These are phyloP conservation scores for Micromys minutus DNA, from an alignment of 2,113 vertebrate genomes.

Conservation along the genomic window DNA sequence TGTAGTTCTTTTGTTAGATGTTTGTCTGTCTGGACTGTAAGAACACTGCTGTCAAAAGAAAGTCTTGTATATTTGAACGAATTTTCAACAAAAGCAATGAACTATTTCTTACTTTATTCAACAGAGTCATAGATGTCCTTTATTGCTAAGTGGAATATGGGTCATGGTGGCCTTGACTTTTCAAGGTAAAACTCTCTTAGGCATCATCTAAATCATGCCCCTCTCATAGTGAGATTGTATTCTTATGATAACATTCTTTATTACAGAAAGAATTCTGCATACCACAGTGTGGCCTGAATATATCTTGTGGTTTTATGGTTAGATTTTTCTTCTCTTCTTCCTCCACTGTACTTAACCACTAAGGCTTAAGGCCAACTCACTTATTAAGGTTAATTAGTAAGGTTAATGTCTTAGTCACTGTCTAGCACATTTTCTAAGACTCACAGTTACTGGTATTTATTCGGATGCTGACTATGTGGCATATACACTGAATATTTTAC, in stretches of 20 bases:
- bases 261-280: background rate
- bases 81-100: background rate
- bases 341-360: background rate
- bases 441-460: background rate
- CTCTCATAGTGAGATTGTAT: background rate
- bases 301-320: no score
- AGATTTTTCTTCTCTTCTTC: background rate
- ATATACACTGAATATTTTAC: background rate
- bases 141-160: background rate
- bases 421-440: background rate
- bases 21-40: background rate
- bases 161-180: background rate
- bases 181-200: background rate
- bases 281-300: background rate
- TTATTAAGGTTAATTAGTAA: background rate
- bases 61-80: background rate
- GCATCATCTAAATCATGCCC: accelerated
- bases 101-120: background rate
- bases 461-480: background rate
- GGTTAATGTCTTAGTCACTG: background rate
- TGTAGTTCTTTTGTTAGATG: background rate
- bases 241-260: background rate
- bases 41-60: background rate
- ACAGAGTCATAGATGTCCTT: background rate
- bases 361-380: background rate